These are phyloP conservation scores for Aleiodes alternator DNA, from an alignment of 2,888 invertebrate genomes.

Conservation along the genomic window DNA sequence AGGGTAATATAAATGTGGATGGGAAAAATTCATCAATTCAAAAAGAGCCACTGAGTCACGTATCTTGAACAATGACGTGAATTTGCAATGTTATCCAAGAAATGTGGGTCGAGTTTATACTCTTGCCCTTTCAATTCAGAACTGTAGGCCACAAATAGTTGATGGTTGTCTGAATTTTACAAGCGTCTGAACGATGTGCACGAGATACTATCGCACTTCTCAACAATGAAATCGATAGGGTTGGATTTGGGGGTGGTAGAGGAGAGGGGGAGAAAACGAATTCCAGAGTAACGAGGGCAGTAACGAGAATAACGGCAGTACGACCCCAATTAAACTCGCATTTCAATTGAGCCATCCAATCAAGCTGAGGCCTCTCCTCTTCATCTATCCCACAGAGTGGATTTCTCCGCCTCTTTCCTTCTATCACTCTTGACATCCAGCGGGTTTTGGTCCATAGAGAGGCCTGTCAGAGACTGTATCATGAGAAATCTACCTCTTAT, in stretches of 20 bases:
- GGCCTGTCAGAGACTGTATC: conserved; percentile 12
- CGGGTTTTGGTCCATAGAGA: conserved; percentile 3
- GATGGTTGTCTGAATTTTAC: conserved; percentile 15
- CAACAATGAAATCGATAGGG: conserved; percentile 36
- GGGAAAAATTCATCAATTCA: conserved; percentile 12
- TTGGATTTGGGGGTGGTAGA: conserved; percentile 7
- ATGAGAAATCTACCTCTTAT: conserved; percentile 30
- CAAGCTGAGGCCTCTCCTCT: conserved; percentile 37
- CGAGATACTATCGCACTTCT: conserved; percentile 17
- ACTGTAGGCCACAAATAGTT: background rate
- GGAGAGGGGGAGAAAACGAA: conserved; percentile 24
- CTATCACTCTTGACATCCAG: conserved; percentile 27
- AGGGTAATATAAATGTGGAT: background rate
- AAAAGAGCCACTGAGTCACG: conserved; percentile 25
- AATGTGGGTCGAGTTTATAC: conserved; percentile 8
- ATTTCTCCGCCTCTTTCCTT: conserved; percentile 25
- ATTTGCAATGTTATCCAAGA: conserved; percentile 1
- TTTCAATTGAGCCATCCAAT: conserved; percentile 55
- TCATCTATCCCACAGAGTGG: conserved; percentile 19
- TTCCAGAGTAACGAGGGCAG: conserved; percentile 51
- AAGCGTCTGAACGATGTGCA: conserved; percentile 23
- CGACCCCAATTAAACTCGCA: conserved; percentile 57
- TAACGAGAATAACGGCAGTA: conserved; percentile 55
- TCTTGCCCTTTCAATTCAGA: background rate
- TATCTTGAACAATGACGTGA: conserved; percentile 24